Evolutionary conservation across 2,888 invertebrate genomes (phyloP), one percentile per base, ranked within the genome.

Genomic region (Gisinianus flammeolus): DNA sequence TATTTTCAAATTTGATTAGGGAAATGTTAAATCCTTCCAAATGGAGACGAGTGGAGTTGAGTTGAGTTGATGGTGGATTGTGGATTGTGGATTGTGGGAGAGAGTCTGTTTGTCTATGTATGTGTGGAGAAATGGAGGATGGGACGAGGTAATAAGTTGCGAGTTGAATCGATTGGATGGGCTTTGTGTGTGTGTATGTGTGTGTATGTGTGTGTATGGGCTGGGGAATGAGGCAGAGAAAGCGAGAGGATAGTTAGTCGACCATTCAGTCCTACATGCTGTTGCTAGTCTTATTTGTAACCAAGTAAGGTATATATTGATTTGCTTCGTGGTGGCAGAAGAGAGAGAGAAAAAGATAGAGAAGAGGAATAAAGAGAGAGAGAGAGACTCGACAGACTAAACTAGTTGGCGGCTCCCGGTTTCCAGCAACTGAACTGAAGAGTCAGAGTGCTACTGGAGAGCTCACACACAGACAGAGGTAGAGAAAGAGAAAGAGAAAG

Each of bases 241-340:
- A 64, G 64, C 64, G 64, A n/a, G n/a, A n/a, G n/a, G n/a, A n/a
- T 44, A 44, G 12, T 62, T 26, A 62, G 22, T 62, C 22, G 22
- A n/a, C n/a, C 24, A 58, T 58, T 35, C 35, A 8, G 6, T 35
- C 12, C 5, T 35, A 35, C 12, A 5, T 44, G 44, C 19, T 16
- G 44, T 44, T 19, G 12, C 3, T 44, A 44, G 44, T 44, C 1
- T 44, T 44, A 44, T 44, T 44, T 44, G 19, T 44, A 44, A 44
- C 16, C 19, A 44, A 44, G 44, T 44, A 19, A 16, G 44, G 44
- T 44, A 44, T 44, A 16, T 12, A 44, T 44, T 44, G 16, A 44
- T 1, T 12, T 16, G 44, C 3, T 19, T 44, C 19, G 44, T 44
- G 16, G 19, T 44, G 6, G 16, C 12, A 16, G 44, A 1, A 44